A percentile compares a stretch with the other conserved stretches of the same genome.
phyloP scores from a whole-genome alignment of 64 coral and sea anemone species.

The Pocillopora verrucosa region DNA sequence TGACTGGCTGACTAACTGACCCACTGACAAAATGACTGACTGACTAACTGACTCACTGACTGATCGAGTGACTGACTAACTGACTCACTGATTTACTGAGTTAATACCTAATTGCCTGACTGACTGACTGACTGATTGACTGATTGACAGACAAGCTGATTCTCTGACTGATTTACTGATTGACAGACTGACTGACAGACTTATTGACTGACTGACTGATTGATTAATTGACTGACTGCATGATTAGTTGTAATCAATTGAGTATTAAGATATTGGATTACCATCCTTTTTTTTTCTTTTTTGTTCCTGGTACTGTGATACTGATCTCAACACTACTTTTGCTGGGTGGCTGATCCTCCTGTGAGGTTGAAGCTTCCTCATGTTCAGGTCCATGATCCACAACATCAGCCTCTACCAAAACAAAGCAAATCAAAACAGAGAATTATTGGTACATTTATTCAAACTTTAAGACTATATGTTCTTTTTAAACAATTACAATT shows the following conservation, averaged over 20 bases:
- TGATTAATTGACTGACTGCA: neutral
- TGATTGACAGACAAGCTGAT: too few relatives aligned
- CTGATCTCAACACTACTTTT: slow-evolving; percentile 65
- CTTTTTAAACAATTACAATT: too few relatives aligned
- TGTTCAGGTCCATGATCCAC: slow-evolving; percentile 11
- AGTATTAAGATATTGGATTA: neutral
- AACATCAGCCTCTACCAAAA: slow-evolving; percentile 43
- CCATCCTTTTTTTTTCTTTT: slow-evolving; percentile 60
- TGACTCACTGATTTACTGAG: too few relatives aligned
- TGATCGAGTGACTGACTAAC: neutral
- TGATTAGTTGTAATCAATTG: neutral
- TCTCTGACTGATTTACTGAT: neutral
- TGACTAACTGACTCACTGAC: too few relatives aligned
- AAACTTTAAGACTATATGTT: too few relatives aligned
- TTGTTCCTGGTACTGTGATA: slow-evolving; percentile 55
- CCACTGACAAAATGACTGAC: too few relatives aligned
- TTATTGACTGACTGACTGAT: too few relatives aligned
- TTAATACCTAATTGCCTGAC: too few relatives aligned
- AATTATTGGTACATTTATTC: too few relatives aligned
- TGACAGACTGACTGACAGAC: too few relatives aligned
- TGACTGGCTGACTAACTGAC: too few relatives aligned
- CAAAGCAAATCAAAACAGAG: neutral
- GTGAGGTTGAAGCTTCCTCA: neutral
- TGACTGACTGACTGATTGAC: too few relatives aligned
- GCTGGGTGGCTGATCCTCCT: neutral